Percentiles rank a stretch among this genome's conserved stretches.
Conservation (phyloP, 2,113 vertebrate genomes). For the Anarhynchus alexandrinus region DNA sequence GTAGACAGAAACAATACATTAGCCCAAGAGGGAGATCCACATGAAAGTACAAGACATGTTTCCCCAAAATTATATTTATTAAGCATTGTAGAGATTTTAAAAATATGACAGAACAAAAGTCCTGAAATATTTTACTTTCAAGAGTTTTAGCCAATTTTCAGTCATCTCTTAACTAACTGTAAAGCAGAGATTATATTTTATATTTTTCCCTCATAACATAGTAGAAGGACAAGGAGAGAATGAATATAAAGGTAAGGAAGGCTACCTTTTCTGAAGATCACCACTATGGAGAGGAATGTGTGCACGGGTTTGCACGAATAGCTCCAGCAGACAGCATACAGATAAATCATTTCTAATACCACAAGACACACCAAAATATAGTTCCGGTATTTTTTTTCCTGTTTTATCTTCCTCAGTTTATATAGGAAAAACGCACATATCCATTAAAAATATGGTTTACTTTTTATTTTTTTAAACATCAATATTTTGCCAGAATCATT, state of each 20-base stretch:
- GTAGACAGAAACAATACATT: neutral
- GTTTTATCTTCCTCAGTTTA: neutral
- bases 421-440: constrained; percentile 40
- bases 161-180: neutral
- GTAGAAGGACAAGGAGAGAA: neutral
- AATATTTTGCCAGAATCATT: constrained; percentile 48
- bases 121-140: neutral
- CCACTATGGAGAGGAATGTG: neutral
- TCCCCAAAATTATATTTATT: neutral
- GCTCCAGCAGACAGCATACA: neutral
- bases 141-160: neutral
- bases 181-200: neutral
- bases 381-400: neutral
- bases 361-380: neutral
- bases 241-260: neutral
- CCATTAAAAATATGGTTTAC: constrained; percentile 31
- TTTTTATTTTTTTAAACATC: constrained; percentile 50
- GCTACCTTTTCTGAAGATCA: neutral
- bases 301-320: neutral
- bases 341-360: neutral
- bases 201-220: rapidly evolving
- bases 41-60: neutral
- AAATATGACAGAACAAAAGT: neutral
- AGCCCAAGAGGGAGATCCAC: neutral
- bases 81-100: neutral